Conservation (phyloP, 1,140 invertebrate genomes). For the Cryptotermes secundus region DNA sequence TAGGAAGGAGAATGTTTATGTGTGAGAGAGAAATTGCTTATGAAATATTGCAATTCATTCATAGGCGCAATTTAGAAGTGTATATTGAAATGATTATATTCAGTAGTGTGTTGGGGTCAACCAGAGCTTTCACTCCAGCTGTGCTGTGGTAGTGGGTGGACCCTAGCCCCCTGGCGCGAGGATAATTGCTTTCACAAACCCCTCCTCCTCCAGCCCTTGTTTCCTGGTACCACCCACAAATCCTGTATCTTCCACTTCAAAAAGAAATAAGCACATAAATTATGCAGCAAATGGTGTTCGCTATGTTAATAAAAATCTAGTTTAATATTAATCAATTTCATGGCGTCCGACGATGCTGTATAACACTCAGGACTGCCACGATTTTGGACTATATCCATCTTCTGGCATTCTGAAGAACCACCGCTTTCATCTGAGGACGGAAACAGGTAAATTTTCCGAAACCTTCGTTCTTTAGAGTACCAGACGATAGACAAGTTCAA, state of each 20-base stretch:
- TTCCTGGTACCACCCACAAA: constrained; percentile 17
- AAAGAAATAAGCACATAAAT: not conserved
- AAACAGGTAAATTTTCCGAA: too few relatives aligned
- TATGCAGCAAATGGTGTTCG: too few relatives aligned
- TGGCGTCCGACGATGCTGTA: too few relatives aligned
- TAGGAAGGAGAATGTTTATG: not conserved
- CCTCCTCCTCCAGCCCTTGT: not conserved
- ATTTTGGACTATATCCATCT: too few relatives aligned
- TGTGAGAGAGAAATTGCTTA: not conserved
- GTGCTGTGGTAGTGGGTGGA: constrained; percentile 4
- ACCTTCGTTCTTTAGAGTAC: too few relatives aligned
- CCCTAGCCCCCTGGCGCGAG: not conserved
- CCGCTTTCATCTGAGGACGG: too few relatives aligned
- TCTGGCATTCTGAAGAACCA: too few relatives aligned
- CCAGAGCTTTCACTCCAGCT: constrained; percentile 3
- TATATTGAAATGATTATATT: constrained; percentile 16
- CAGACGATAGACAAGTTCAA: too few relatives aligned
- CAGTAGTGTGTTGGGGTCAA: constrained; percentile 17
- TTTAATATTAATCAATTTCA: too few relatives aligned
- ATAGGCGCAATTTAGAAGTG: constrained; percentile 7
- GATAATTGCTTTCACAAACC: constrained; percentile 16
- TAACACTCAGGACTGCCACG: too few relatives aligned
- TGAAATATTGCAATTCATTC: constrained; percentile 20
- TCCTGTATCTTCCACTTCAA: not conserved
- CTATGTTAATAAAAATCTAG: too few relatives aligned